Evolutionary conservation across 2,888 invertebrate genomes (phyloP).

Genomic region (Corbicula japonica): DNA sequence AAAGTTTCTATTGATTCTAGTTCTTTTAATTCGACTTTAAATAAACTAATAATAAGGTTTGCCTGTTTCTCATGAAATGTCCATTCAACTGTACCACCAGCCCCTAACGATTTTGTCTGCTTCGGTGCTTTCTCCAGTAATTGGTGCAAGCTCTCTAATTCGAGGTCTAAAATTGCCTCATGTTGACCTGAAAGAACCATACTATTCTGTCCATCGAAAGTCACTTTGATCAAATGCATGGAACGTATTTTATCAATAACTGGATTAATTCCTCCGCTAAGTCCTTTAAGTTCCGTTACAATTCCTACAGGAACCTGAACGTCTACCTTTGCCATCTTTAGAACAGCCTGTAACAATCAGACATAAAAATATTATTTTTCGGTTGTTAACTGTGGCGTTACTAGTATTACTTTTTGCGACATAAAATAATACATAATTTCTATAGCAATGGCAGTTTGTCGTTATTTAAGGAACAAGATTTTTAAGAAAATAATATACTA

Average conservation of each 20-base stretch:
- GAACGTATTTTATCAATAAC: slow-evolving; percentile 19
- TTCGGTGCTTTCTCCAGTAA: too few species aligned
- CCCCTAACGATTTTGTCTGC: slow-evolving; percentile 18
- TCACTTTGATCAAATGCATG: slow-evolving; percentile 8
- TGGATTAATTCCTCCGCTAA: slow-evolving; percentile 21
- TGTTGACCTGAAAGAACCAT: slow-evolving; percentile 10
- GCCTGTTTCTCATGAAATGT: not conserved
- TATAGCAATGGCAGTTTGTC: too few species aligned
- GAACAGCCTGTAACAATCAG: too few species aligned
- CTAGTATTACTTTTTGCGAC: too few species aligned
- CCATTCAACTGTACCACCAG: slow-evolving; percentile 2
- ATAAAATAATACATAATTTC: too few species aligned
- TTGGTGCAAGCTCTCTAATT: slow-evolving; percentile 12
- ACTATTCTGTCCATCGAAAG: slow-evolving; percentile 10
- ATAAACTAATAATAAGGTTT: not conserved
- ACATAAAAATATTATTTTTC: too few species aligned
- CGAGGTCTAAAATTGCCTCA: slow-evolving; percentile 22
- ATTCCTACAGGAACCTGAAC: not conserved
- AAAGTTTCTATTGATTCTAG: not conserved
- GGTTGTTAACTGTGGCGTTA: too few species aligned
- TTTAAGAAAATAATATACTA: too few species aligned
- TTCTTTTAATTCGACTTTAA: slow-evolving; percentile 1
- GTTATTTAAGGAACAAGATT: too few species aligned
- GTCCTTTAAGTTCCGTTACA: slow-evolving; percentile 18
- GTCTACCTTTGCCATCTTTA: too few species aligned